Evolutionary conservation across 2,113 vertebrate genomes (phyloP).

Genomic region (Menura novaehollandiae): DNA sequence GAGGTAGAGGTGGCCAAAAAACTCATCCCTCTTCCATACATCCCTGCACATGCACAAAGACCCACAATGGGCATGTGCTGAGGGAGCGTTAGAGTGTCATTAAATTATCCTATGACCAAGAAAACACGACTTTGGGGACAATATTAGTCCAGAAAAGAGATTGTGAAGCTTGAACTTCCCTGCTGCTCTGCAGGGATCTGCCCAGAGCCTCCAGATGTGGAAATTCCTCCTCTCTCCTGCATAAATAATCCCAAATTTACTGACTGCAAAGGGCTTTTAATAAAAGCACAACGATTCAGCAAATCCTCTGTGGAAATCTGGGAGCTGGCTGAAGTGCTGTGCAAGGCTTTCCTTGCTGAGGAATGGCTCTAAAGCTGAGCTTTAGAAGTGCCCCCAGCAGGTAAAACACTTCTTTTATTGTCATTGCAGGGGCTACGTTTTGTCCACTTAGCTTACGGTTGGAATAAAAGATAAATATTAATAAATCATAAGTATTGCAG

Average conservation of each 20-base stretch:
- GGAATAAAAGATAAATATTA: background rate
- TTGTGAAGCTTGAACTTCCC: background rate
- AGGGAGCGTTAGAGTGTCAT: background rate
- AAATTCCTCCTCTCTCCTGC: background rate
- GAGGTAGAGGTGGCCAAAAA: background rate
- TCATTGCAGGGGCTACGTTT: background rate
- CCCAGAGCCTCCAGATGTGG: background rate
- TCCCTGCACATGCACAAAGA: background rate
- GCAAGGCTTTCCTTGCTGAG: background rate
- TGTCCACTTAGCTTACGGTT: background rate
- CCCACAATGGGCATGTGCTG: fast-evolving
- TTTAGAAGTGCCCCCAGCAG: background rate
- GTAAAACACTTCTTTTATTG: background rate
- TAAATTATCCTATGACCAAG: background rate
- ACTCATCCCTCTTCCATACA: background rate
- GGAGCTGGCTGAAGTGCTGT: background rate
- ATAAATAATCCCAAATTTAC: background rate
- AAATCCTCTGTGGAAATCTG: background rate
- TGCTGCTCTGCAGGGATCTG: background rate
- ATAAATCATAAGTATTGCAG: background rate
- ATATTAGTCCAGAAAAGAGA: background rate
- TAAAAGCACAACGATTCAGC: background rate
- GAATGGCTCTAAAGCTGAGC: background rate
- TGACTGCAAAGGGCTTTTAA: background rate
- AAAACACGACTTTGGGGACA: background rate